Evolutionary conservation across 2,113 vertebrate species (phyloP).

Genomic region (Hypomesus transpacificus): DNA sequence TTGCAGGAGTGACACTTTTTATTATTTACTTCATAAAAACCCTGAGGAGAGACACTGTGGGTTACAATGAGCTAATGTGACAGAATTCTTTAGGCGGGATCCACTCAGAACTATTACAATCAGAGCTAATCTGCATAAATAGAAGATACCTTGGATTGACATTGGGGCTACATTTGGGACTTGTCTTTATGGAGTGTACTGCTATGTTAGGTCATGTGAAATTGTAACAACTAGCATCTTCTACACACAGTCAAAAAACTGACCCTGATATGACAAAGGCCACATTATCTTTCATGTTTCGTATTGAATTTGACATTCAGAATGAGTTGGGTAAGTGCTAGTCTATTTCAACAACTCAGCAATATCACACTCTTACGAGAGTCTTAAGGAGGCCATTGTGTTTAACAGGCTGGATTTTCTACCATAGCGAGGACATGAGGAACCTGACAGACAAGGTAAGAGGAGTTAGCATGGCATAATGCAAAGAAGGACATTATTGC

Average conservation of each 20-base stretch:
- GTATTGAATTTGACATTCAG: slow-evolving; percentile 65
- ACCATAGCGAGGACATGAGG: too few species aligned
- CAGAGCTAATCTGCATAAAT: slow-evolving; percentile 70
- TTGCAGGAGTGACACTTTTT: slow-evolving; percentile 64
- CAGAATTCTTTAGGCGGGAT: slow-evolving; percentile 63
- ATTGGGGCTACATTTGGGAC: slow-evolving; percentile 61
- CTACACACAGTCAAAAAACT: slow-evolving; percentile 27
- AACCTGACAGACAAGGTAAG: too few species aligned
- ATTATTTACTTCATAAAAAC: slow-evolving; percentile 62
- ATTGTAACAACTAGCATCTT: too few species aligned
- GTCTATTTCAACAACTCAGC: too few species aligned
- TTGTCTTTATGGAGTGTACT: slow-evolving; percentile 57
- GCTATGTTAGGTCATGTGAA: slow-evolving; percentile 48
- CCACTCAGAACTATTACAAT: slow-evolving; percentile 71
- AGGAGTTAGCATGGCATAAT: too few species aligned
- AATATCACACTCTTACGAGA: too few species aligned
- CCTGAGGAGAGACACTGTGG: slow-evolving; percentile 43
- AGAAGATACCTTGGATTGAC: slow-evolving; percentile 64
- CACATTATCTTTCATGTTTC: slow-evolving; percentile 32
- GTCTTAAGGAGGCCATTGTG: too few species aligned
- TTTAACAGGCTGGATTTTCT: too few species aligned
- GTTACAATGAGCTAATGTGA: slow-evolving; percentile 66
- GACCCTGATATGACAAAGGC: slow-evolving; percentile 55
- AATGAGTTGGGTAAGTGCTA: too few species aligned
- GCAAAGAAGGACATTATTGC: too few species aligned